phyloP scores from a whole-genome alignment of 2,797 vertebrate species.

The Paguma larvata region DNA sequence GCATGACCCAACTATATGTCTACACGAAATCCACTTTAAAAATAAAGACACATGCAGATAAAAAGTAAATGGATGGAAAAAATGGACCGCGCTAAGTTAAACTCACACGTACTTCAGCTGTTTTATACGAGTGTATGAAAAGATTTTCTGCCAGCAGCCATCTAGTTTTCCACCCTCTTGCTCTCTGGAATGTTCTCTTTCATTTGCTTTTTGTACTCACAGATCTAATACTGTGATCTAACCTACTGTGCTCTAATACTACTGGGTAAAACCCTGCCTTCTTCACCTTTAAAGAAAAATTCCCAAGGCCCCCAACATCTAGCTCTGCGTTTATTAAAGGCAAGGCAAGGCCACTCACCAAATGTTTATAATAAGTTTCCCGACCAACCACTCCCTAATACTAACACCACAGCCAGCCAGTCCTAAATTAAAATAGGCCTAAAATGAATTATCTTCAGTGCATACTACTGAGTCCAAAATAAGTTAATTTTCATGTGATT shows the following conservation, averaged over 20 bases:
- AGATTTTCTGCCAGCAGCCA: background rate
- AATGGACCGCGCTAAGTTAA: background rate
- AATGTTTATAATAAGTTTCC: background rate
- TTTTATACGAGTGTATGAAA: background rate
- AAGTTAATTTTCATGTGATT: background rate
- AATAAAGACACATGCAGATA: background rate
- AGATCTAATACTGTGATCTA: background rate
- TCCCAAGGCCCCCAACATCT: background rate
- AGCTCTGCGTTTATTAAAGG: background rate
- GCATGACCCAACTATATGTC: background rate
- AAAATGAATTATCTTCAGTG: background rate
- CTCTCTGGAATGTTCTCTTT: background rate
- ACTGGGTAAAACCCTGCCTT: background rate
- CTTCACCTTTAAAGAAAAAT: conserved; percentile 25
- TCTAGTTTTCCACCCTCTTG: background rate
- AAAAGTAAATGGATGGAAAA: background rate
- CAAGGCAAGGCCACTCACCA: background rate
- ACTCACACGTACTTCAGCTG: background rate
- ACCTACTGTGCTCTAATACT: background rate
- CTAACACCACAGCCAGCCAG: background rate
- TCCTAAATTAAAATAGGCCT: conserved; percentile 23
- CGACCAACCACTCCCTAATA: background rate
- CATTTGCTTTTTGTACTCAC: background rate
- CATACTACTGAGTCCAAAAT: background rate
- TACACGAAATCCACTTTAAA: background rate